These are phyloP conservation scores for Euphonia xanthogaster DNA, from an alignment of 2,797 vertebrate genomes.

Conservation along the genomic window DNA sequence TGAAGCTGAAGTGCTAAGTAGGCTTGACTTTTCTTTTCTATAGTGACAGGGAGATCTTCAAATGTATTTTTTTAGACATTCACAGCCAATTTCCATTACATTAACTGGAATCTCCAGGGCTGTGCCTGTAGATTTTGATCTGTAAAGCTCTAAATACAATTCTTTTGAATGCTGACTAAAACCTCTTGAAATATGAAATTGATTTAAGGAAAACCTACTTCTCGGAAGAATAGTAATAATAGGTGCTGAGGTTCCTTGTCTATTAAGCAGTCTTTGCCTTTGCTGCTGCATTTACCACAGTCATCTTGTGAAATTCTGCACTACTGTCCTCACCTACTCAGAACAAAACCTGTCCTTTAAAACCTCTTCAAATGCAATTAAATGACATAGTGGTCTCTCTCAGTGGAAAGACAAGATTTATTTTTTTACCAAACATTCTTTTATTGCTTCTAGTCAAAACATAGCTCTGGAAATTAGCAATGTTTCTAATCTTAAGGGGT, in stretches of 20 bases:
- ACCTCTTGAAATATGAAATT: neutral
- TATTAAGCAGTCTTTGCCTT: neutral
- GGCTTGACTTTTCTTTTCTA: neutral
- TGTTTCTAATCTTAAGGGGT: neutral
- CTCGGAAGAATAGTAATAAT: neutral
- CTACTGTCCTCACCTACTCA: neutral
- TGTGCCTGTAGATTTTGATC: neutral
- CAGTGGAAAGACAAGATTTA: neutral
- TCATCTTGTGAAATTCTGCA: neutral
- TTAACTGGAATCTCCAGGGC: neutral
- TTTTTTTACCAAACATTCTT: neutral
- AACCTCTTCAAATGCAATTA: neutral
- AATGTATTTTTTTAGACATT: neutral
- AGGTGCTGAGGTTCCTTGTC: neutral
- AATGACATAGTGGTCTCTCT: neutral
- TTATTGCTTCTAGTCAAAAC: neutral
- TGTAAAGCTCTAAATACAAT: neutral
- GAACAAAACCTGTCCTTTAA: neutral
- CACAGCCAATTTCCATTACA: neutral
- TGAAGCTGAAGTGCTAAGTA: neutral
- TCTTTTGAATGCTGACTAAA: conserved; percentile 13
- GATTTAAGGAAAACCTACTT: neutral
- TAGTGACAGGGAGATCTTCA: neutral
- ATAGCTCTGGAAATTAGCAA: neutral
- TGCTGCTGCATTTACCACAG: neutral